Evolutionary conservation across 2,797 vertebrate species (phyloP).

Genomic region (Pristis pectinata): DNA sequence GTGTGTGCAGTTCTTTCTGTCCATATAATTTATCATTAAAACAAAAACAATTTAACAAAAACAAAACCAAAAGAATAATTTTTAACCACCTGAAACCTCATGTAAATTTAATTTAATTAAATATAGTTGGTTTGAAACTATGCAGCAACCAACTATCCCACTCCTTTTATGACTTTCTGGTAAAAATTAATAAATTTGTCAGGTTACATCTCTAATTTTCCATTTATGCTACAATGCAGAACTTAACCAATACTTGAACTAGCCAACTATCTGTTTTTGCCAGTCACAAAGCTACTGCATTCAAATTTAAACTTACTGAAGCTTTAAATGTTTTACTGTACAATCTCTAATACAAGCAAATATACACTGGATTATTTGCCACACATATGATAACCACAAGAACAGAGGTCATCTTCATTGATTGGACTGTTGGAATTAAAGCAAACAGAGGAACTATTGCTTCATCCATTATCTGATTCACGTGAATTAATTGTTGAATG

Average conservation of each 20-base stretch:
- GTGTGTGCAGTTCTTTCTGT: neutral
- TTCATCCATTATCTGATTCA: neutral
- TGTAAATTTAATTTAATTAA: neutral
- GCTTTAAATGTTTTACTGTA: neutral
- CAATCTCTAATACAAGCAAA: neutral
- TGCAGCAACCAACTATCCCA: neutral
- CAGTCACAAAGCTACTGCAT: neutral
- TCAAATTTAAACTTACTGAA: neutral
- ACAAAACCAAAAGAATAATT: neutral
- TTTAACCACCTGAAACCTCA: neutral
- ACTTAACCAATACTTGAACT: neutral
- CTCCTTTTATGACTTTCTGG: neutral
- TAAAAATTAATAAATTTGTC: neutral
- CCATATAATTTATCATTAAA: neutral
- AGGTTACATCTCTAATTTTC: neutral
- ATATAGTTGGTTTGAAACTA: neutral
- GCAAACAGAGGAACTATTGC: neutral
- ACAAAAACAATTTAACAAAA: neutral
- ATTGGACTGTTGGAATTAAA: neutral
- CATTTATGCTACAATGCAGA: neutral
- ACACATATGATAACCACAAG: neutral
- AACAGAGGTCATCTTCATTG: neutral
- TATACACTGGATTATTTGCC: neutral
- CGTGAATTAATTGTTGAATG: neutral
- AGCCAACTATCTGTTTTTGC: neutral